Conservation (phyloP, 2,888 invertebrate species). For the Apamea anceps region DNA sequence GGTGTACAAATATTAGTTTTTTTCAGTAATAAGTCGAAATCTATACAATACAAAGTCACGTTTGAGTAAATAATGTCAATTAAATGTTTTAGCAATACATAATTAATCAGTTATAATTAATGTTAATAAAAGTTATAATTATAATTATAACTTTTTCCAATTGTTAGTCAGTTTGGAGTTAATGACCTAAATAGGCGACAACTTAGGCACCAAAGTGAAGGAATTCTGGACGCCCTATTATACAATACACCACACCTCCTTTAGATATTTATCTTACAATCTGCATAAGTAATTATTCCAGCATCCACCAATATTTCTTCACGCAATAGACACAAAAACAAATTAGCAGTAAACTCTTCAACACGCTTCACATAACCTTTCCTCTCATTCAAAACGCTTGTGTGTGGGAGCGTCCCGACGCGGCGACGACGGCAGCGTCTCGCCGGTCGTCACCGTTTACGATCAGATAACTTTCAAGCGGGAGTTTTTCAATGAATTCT, state of each 20-base stretch:
- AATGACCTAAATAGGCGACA: background rate
- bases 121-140: too few relatives aligned
- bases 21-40: too few relatives aligned
- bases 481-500: conserved; percentile 90
- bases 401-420: conserved; percentile 40
- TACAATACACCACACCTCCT: background rate
- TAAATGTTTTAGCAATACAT: too few relatives aligned
- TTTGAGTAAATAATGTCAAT: too few relatives aligned
- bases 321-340: background rate
- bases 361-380: background rate
- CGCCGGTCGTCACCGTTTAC: conserved; percentile 76
- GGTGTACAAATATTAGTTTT: too few relatives aligned
- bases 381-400: conserved; percentile 26
- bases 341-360: conserved; percentile 8
- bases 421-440: conserved; percentile 31
- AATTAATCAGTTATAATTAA: too few relatives aligned
- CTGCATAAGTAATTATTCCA: background rate
- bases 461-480: conserved; percentile 89
- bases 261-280: background rate
- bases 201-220: too few relatives aligned
- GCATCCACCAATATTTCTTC: background rate
- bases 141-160: background rate
- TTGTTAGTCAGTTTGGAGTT: background rate
- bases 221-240: too few relatives aligned
- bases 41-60: too few relatives aligned